Evolutionary conservation across 2,797 vertebrate genomes (phyloP), one percentile per base, ranked within the genome.

Genomic region (Scarus forsteni): DNA sequence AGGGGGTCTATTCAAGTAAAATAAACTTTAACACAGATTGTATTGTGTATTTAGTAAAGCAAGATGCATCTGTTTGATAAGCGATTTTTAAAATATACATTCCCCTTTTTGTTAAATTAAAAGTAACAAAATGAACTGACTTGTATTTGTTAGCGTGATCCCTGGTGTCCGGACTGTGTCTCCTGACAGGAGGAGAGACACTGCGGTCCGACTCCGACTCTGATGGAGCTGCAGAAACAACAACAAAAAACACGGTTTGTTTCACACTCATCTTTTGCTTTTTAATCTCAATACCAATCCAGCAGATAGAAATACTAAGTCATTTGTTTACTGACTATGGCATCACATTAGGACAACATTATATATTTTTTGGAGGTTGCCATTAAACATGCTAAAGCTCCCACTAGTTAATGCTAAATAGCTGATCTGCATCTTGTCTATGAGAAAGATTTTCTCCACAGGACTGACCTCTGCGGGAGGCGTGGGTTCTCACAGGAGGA

Each of bases 131-230:
- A 11, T 0, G 14, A 9, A 80, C 85, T 72, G 61, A 95, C 94
- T 92, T 95, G 90, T 94, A 93, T 77, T 91, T 91, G 81, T 18
- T 85, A 46, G 79, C 44, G 15, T 61, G 66, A 46, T 92, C 88
- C 75, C 68, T 87, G 44, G n/a, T 39, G 45, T 93, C 93, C 0
- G 80, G 62, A 54, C 63, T 83, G 18, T 70, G 61, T 40, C 56
- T 88, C 76, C 90, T 91, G 66, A 77, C 16, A 0, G 78, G 80
- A 45, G 93, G 85, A 2, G 95, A 95, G 70, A 82, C 68, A 3
- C 88, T 91, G 65, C 12, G 86, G 63, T 94, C 94, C 0, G 92
- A 93, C 12, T 94, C 95, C 0, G 94, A 93, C 14, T 94, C 94
- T 1, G 89, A 93, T 0, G 81, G 88, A 60, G 77, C 95, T 95